Evolutionary conservation across 2,888 invertebrate genomes (phyloP).

Genomic region (Eudemis profundana): DNA sequence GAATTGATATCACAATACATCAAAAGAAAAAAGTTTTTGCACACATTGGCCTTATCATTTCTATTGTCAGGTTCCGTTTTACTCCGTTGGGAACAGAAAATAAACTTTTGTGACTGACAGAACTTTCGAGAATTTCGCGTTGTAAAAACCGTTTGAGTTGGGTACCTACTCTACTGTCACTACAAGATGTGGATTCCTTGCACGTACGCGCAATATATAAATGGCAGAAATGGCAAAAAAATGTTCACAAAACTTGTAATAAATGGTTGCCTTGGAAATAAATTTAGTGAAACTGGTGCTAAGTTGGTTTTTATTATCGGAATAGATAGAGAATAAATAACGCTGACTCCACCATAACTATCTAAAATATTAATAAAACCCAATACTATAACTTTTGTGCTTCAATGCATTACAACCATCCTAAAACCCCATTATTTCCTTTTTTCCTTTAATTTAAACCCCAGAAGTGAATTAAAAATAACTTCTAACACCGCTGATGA

Average conservation of each 20-base stretch:
- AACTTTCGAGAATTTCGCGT: conserved; percentile 5
- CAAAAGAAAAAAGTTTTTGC: background rate
- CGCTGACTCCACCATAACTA: no score
- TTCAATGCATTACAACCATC: no score
- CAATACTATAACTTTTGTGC: no score
- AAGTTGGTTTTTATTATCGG: background rate
- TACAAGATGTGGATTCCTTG: conserved; percentile 3
- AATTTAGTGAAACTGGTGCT: background rate
- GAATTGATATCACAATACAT: no score
- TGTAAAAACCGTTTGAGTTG: background rate
- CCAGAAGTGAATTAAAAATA: no score
- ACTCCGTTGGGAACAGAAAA: background rate
- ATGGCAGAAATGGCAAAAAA: conserved; percentile 24
- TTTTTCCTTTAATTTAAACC: no score
- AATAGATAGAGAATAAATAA: no score
- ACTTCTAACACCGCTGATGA: no score
- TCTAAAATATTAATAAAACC: no score
- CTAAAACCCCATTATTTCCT: no score
- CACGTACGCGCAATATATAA: conserved; percentile 23
- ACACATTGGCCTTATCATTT: background rate
- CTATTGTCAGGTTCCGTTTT: background rate
- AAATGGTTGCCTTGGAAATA: background rate
- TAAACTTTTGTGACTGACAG: background rate
- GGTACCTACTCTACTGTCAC: conserved; percentile 11
- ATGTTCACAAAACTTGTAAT: conserved; percentile 15